Evolutionary conservation across 2,797 vertebrate species (phyloP), one percentile per base, ranked within the genome.

Genomic region (Pogoniulus pusillus): DNA sequence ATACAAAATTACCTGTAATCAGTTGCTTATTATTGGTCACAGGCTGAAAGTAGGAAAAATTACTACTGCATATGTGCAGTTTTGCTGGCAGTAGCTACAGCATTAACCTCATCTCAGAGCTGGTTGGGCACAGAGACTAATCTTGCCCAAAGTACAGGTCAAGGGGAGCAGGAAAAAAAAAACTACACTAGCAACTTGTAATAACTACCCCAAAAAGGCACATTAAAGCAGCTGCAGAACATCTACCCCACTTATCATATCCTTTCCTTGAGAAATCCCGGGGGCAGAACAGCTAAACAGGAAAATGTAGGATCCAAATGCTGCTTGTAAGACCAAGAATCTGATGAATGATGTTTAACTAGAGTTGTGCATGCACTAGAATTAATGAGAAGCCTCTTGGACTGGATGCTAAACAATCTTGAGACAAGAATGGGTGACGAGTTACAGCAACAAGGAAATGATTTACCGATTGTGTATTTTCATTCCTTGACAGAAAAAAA

Each of bases 371-470:
- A 7, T 49, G 51, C 12, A 32, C n/a, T 49, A 26, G 54, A 92
- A 92, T 92, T 87, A 92, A 88, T 30, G n/a, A 87, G 72, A 88
- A 71, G 34, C 19, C 62, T 65, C 73, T 85, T 65, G 34, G 41
- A 74, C 27, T 80, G 14, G 30, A 86, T 5, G 10, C 15, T 32
- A 8, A 91, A 64, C 69, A 87, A 75, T 20, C 63, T 12, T 12
- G 19, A 85, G 54, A 78, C 7, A 53, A 90, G 58, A 17, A 73
- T 1, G 8, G 37, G 35, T 43, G 58, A 82, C 0, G 0, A 88
- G 30, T 78, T 60, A 83, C 26, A 89, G 32, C 30, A 76, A 71
- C 34, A 60, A 84, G 57, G 15, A 89, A 90, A 45, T 71, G 0
- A 77, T 66, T 82, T 87, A 73, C 47, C 76, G 59, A 53, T 72